A percentile compares a stretch with the other conserved stretches of the same genome.
Evolutionary conservation across 2,113 vertebrate species (phyloP).

Genomic region (Callionymus lyra): DNA sequence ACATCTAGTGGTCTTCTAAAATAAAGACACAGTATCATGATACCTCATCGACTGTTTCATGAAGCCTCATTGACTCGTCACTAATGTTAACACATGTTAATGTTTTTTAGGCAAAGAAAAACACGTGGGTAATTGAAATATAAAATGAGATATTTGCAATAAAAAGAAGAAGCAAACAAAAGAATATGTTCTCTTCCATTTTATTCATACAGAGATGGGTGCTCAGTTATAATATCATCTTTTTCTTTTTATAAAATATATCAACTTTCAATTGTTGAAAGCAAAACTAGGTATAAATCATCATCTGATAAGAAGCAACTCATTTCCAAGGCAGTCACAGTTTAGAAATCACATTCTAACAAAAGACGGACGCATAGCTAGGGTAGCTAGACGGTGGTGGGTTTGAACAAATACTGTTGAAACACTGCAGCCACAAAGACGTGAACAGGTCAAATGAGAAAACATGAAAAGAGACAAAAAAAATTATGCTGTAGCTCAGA

Average conservation of each 20-base stretch:
- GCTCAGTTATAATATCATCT: conserved; percentile 58
- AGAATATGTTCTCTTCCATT: conserved; percentile 34
- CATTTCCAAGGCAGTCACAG: conserved; percentile 54
- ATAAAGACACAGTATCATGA: too few relatives aligned
- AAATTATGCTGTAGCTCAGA: conserved; percentile 8
- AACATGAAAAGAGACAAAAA: conserved; percentile 29
- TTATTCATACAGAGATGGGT: conserved; percentile 57
- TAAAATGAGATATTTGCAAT: too few relatives aligned
- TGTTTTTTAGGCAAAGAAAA: neutral
- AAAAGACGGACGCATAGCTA: conserved; percentile 10
- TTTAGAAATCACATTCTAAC: conserved; percentile 58
- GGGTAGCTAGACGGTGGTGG: conserved; percentile 4
- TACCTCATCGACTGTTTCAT: too few relatives aligned
- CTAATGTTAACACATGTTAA: too few relatives aligned
- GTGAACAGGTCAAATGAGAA: conserved; percentile 26
- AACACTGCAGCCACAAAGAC: conserved; percentile 36
- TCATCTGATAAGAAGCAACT: conserved; percentile 59
- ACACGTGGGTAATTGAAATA: too few relatives aligned
- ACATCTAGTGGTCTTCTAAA: too few relatives aligned
- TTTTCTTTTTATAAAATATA: conserved; percentile 65
- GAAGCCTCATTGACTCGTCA: too few relatives aligned
- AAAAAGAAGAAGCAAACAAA: neutral
- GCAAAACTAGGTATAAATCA: conserved; percentile 62
- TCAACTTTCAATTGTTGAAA: conserved; percentile 60
- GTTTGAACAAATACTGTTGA: conserved; percentile 43